A percentile compares a stretch with the other conserved stretches of the same genome.
Conservation (phyloP, 2,797 vertebrate species). For the Ambastaia sidthimunki region DNA sequence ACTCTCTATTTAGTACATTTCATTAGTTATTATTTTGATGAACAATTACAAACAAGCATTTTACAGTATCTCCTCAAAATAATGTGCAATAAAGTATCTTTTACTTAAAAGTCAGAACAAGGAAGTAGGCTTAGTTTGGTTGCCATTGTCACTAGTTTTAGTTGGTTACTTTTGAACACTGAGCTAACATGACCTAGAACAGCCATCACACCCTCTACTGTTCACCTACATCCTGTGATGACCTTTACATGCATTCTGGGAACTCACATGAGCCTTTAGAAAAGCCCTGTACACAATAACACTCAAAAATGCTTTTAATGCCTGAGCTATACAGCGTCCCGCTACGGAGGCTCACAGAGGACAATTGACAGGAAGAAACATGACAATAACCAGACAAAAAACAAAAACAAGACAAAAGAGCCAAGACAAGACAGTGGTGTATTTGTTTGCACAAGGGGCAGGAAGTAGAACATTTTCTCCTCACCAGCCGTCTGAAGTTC, state of each 20-base stretch:
- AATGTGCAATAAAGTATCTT: no score
- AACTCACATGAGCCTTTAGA: slow-evolving; percentile 31
- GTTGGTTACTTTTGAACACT: neutral
- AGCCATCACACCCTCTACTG: slow-evolving; percentile 33
- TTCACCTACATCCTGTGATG: slow-evolving; percentile 15
- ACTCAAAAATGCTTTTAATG: slow-evolving; percentile 17
- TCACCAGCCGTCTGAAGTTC: slow-evolving; percentile 79
- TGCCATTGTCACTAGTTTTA: neutral
- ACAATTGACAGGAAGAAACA: slow-evolving; percentile 50
- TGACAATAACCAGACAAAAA: slow-evolving; percentile 28
- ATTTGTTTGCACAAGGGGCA: slow-evolving; percentile 10
- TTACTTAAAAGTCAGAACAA: no score
- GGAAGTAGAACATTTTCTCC: slow-evolving; percentile 34
- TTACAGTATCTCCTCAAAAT: neutral
- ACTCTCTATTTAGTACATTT: no score
- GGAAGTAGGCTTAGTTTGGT: no score
- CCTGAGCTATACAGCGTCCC: slow-evolving; percentile 38
- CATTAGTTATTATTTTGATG: neutral
- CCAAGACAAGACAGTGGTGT: slow-evolving; percentile 17
- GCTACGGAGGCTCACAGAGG: slow-evolving; percentile 36
- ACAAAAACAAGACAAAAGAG: slow-evolving; percentile 36
- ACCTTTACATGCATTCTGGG: slow-evolving; percentile 32
- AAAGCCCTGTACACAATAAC: slow-evolving; percentile 43
- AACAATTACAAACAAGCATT: neutral
- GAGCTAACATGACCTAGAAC: neutral